Evolutionary conservation across 2,888 invertebrate species (phyloP), one percentile per base, ranked within the genome.

Genomic region (Bedellia somnulentella): DNA sequence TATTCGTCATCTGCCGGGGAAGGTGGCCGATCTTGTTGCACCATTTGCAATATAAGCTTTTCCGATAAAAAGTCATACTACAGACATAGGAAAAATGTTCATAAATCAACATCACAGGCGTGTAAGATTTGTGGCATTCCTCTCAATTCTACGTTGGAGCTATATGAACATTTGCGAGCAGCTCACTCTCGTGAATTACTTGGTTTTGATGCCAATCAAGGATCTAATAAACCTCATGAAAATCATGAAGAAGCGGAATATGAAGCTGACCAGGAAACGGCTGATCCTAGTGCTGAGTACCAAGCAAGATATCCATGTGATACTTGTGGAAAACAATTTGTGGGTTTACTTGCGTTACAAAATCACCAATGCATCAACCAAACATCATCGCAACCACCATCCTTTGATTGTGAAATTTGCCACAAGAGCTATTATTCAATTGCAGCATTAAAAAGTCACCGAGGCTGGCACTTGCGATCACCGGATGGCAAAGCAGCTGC

Each of bases 381-480:
- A 33, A 29, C 51, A 3, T 37, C 49, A 4, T 41, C 52, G 4
- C 61, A 62, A 31, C 64, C 66, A 6, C 67, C 67, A 43, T 73
- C 71, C 0, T 80, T 80, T 35, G 78, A 79, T 34, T 86, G 86
- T 42, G 80, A 80, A 36, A 78, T 83, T 15, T 86, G 86, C 40
- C 80, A 81, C 36, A 81, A 84, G 42, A 71, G 77, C 15, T 86
- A 86, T 45, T 78, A 79, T 3, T 83, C 84, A 13, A 82, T 82
- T 38, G 79, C 80, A 2, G 84, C 85, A 0, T 47, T 86, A 29
- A 81, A 81, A 38, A 83, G 82, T 39, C 86, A 86, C 50, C 68
- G 82, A 27, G 84, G 85, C 6, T 83, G 84, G 71, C 86, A 86
- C 46, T 70, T 81, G 33, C 76, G 83, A 13, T 79, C 81, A 1